Percentiles rank a stretch among this genome's conserved stretches.
These are phyloP conservation scores for Gnatocerus cornutus DNA, from an alignment of 2,888 invertebrate species.

Conservation along the genomic window DNA sequence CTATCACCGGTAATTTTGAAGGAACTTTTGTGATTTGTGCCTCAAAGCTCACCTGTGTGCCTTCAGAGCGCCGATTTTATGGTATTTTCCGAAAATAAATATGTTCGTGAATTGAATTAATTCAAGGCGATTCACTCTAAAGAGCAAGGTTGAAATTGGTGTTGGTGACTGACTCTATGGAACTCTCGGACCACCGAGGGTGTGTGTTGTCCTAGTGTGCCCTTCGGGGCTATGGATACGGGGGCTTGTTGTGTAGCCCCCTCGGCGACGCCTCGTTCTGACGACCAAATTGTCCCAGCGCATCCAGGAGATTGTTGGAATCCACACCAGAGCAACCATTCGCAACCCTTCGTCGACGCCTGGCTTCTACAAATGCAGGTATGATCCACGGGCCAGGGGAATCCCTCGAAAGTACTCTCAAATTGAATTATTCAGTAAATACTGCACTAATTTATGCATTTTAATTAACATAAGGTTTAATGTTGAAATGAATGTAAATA, in stretches of 20 bases:
- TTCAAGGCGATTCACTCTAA: slow-evolving; percentile 46
- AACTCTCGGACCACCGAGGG: slow-evolving; percentile 52
- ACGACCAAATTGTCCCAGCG: slow-evolving; percentile 68
- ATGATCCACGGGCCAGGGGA: slow-evolving; percentile 14
- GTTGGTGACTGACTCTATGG: slow-evolving; percentile 40
- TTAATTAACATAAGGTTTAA: too few relatives aligned
- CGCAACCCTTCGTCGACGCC: slow-evolving; percentile 69
- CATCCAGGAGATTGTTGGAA: slow-evolving; percentile 70
- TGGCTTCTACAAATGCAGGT: slow-evolving; percentile 69
- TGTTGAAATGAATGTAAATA: too few relatives aligned
- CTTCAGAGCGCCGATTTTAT: slow-evolving; percentile 20
- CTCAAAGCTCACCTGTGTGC: slow-evolving; percentile 18
- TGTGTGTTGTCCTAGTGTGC: slow-evolving; percentile 56
- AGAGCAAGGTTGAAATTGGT: slow-evolving; percentile 45
- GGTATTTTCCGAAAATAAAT: slow-evolving; percentile 33
- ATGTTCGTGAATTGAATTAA: slow-evolving; percentile 36
- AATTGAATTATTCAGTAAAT: too few relatives aligned
- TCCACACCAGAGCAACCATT: slow-evolving; percentile 64
- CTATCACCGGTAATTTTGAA: slow-evolving; percentile 40
- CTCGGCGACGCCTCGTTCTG: slow-evolving; percentile 68
- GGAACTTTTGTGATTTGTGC: slow-evolving; percentile 35
- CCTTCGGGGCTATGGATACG: slow-evolving; percentile 69
- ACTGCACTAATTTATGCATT: too few relatives aligned
- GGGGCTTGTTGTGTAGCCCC: slow-evolving; percentile 69
- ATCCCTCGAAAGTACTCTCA: background rate